Evolutionary conservation across 2,113 vertebrate species (phyloP).

Genomic region (Callithrix jacchus): DNA sequence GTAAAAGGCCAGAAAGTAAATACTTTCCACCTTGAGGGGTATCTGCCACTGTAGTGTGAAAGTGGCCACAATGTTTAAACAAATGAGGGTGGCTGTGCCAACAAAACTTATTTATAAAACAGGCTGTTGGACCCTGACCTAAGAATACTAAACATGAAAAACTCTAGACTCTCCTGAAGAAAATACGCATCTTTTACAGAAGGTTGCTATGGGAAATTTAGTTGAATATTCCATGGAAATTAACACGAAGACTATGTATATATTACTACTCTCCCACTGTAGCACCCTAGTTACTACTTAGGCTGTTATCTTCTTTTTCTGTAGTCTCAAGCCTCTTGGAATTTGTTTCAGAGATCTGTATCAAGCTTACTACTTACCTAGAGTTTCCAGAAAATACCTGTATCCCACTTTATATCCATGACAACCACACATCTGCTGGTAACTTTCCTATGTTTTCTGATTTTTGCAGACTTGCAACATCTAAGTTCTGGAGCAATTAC

Average conservation of each 20-base stretch:
- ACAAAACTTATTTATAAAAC: background rate
- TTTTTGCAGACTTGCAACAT: background rate
- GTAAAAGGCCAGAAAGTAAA: background rate
- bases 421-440: background rate
- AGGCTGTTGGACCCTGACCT: background rate
- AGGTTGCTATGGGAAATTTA: background rate
- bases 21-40: background rate
- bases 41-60: background rate
- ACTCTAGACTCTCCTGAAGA: background rate
- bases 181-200: background rate
- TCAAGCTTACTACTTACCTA: background rate
- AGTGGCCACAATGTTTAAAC: background rate
- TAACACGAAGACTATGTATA: background rate
- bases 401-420: background rate
- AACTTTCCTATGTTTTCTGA: background rate
- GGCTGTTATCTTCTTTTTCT: background rate
- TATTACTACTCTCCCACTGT: background rate
- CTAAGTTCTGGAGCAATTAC: background rate
- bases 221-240: background rate
- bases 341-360: background rate
- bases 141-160: background rate
- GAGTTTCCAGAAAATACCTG: background rate
- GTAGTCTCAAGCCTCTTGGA: background rate
- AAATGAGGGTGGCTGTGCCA: background rate
- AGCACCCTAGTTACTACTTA: background rate